These are phyloP conservation scores for Apaloderma vittatum DNA, from an alignment of 2,113 vertebrate genomes.

Conservation along the genomic window DNA sequence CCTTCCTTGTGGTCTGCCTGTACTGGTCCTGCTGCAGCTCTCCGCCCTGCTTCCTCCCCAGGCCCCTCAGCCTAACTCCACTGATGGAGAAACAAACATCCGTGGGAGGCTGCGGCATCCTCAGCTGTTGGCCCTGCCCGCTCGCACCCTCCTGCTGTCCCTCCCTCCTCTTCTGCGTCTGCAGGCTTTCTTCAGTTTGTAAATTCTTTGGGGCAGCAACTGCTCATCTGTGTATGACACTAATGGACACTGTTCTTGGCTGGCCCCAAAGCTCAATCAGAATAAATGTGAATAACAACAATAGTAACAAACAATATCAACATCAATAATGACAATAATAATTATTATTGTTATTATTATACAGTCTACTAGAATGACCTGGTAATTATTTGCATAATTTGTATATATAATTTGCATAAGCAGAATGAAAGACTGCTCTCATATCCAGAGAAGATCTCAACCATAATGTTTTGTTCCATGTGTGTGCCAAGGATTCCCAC, in stretches of 20 bases:
- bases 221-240: rapidly evolving
- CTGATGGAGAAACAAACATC: neutral
- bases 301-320: conserved; percentile 28
- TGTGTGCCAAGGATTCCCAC: conserved; percentile 50
- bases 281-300: conserved; percentile 38
- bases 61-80: rapidly evolving
- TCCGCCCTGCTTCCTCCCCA: neutral
- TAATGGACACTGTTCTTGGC: neutral
- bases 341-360: conserved; percentile 70
- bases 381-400: conserved; percentile 72
- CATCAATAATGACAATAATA: conserved; percentile 60
- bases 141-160: rapidly evolving
- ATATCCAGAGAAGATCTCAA: conserved; percentile 43
- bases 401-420: conserved; percentile 71
- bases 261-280: neutral
- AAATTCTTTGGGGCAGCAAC: neutral
- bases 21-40: rapidly evolving
- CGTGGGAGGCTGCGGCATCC: rapidly evolving
- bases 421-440: conserved; percentile 53
- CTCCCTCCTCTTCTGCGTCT: neutral
- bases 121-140: rapidly evolving
- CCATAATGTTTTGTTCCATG: neutral
- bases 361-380: conserved; percentile 55
- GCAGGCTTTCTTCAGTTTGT: neutral
- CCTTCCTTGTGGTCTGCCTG: neutral